These are phyloP conservation scores for Anthrax anthrax DNA, from an alignment of 2,888 invertebrate species.

Conservation along the genomic window DNA sequence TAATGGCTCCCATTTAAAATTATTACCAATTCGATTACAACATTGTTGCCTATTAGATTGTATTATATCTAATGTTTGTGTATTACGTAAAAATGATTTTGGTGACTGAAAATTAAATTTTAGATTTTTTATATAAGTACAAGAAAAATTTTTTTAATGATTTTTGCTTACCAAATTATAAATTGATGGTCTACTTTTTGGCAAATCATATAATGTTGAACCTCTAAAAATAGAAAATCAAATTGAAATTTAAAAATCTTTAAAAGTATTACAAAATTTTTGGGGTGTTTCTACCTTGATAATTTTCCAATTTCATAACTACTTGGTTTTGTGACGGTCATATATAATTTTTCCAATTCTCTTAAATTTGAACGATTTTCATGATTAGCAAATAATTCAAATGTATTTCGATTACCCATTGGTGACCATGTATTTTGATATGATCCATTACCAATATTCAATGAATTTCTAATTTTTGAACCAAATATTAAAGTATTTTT, in stretches of 20 bases:
- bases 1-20: conserved; percentile 3
- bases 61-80: not conserved
- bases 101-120: no score
- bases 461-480: conserved; percentile 17
- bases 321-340: conserved; percentile 13
- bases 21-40: conserved; percentile 1
- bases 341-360: conserved; percentile 22
- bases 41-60: not conserved
- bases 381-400: not conserved
- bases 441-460: conserved; percentile 14
- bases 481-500: conserved; percentile 17
- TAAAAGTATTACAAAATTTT: no score
- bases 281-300: not conserved
- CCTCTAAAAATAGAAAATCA: no score
- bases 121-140: no score
- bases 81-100: not conserved
- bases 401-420: conserved; percentile 14
- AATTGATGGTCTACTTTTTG: no score
- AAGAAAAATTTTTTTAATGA: no score
- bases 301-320: conserved; percentile 9
- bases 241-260: no score
- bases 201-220: no score
- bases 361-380: conserved; percentile 20
- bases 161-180: no score
- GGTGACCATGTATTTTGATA: conserved; percentile 33